These are phyloP conservation scores for Diorhabda elongata DNA, from an alignment of 1,140 invertebrate species.

Conservation along the genomic window DNA sequence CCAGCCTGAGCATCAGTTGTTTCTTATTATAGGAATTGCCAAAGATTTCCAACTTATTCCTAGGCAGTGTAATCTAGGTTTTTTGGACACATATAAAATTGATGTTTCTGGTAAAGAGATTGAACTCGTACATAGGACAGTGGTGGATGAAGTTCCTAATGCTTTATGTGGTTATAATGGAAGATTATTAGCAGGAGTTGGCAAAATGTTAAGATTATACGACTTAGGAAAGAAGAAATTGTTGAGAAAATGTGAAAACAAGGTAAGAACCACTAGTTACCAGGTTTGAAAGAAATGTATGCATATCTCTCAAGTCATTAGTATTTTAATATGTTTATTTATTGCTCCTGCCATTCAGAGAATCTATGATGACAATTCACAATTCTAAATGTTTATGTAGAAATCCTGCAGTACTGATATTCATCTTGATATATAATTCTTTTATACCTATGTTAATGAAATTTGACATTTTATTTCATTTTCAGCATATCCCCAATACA, in stretches of 20 bases:
- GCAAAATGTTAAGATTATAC: slow-evolving; percentile 87
- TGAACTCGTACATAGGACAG: slow-evolving; percentile 90
- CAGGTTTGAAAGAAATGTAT: background rate
- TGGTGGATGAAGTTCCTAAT: slow-evolving; percentile 89
- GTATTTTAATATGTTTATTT: too few relatives aligned
- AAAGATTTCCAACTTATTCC: slow-evolving; percentile 90
- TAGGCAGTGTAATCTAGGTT: slow-evolving; percentile 71
- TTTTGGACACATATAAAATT: slow-evolving; percentile 83
- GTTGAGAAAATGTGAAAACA: slow-evolving; percentile 97
- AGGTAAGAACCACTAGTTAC: slow-evolving; percentile 52
- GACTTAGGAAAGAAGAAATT: slow-evolving; percentile 97
- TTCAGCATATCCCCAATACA: slow-evolving; percentile 88
- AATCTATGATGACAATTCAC: slow-evolving; percentile 25
- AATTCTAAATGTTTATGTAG: slow-evolving; percentile 24
- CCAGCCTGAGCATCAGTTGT: slow-evolving; percentile 66
- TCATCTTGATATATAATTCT: slow-evolving; percentile 4
- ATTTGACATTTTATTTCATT: slow-evolving; percentile 11
- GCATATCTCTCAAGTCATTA: background rate
- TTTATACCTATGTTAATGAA: background rate
- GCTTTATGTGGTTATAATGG: slow-evolving; percentile 91
- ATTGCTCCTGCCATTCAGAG: background rate
- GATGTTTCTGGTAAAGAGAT: slow-evolving; percentile 69
- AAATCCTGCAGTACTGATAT: slow-evolving; percentile 44
- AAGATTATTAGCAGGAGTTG: slow-evolving; percentile 86
- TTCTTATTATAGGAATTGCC: slow-evolving; percentile 82